Conservation (phyloP, 2,113 vertebrate genomes). For the Bettongia penicillata region DNA sequence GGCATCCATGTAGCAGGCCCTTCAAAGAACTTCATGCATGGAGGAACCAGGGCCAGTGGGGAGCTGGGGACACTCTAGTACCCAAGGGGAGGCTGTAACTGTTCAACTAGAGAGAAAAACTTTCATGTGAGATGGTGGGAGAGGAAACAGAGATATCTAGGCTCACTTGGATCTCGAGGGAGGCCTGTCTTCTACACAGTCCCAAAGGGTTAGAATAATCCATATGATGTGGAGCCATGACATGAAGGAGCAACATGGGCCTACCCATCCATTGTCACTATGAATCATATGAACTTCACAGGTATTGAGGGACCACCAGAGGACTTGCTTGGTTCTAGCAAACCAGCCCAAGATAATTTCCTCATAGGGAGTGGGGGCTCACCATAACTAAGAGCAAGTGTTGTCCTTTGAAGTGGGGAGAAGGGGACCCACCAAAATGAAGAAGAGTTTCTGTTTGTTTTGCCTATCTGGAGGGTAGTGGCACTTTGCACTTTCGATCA, state of each 20-base stretch:
- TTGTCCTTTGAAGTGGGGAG: neutral
- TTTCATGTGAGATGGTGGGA: neutral
- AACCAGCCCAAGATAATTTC: neutral
- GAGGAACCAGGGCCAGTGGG: neutral
- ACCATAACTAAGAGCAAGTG: neutral
- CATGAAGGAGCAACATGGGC: neutral
- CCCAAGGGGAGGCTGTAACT: neutral
- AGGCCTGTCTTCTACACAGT: neutral
- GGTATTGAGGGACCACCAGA: neutral
- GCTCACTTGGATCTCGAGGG: neutral
- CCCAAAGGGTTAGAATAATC: neutral
- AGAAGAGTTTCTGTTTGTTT: neutral
- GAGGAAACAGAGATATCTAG: neutral
- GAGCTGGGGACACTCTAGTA: neutral
- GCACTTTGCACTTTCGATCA: neutral
- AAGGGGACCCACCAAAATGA: neutral
- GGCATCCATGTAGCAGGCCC: neutral
- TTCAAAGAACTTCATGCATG: neutral
- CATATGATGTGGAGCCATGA: neutral
- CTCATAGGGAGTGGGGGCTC: neutral
- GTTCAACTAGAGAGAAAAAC: neutral
- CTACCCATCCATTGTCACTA: neutral
- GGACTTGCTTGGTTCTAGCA: neutral
- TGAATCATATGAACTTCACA: neutral
- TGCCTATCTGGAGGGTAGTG: neutral